A percentile compares a stretch with the other conserved stretches of the same genome.
Conservation (phyloP, 2,797 vertebrate species). For the Harpagifer antarcticus region DNA sequence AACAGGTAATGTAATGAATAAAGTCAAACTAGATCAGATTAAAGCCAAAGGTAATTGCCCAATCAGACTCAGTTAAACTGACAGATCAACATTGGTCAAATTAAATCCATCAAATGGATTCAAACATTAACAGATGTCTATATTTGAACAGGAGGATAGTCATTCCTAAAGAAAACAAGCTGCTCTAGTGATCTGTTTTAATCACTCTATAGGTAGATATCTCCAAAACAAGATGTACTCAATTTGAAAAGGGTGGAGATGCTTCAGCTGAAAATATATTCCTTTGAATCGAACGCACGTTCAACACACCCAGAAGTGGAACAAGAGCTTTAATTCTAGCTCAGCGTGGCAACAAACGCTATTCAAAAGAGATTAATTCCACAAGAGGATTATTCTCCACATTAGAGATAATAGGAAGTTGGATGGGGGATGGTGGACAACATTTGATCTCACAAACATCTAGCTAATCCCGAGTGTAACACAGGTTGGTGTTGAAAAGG, state of each 20-base stretch:
- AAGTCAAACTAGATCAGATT: slow-evolving; percentile 28
- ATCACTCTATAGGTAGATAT: background rate
- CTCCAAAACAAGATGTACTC: background rate
- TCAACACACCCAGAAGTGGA: slow-evolving; percentile 60
- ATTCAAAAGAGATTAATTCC: slow-evolving; percentile 85
- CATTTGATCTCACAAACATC: slow-evolving; percentile 79
- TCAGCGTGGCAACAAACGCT: slow-evolving; percentile 79
- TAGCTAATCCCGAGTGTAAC: slow-evolving; percentile 81
- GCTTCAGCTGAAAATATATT: background rate
- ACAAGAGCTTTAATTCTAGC: slow-evolving; percentile 79
- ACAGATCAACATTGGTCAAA: background rate
- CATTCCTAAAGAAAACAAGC: background rate
- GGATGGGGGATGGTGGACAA: slow-evolving; percentile 56
- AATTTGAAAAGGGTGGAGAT: background rate
- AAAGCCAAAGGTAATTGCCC: slow-evolving; percentile 14
- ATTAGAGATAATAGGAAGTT: slow-evolving; percentile 80
- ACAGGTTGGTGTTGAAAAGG: slow-evolving; percentile 51
- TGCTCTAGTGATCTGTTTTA: slow-evolving; percentile 2
- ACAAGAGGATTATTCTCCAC: slow-evolving; percentile 84
- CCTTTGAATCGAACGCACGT: slow-evolving; percentile 2
- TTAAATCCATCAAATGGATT: background rate
- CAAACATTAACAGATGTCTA: slow-evolving; percentile 31
- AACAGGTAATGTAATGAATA: slow-evolving; percentile 11
- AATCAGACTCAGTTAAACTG: slow-evolving; percentile 12
- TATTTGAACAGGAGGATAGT: background rate